Conservation (phyloP, 2,113 vertebrate species). For the Corydoras sp. region DNA sequence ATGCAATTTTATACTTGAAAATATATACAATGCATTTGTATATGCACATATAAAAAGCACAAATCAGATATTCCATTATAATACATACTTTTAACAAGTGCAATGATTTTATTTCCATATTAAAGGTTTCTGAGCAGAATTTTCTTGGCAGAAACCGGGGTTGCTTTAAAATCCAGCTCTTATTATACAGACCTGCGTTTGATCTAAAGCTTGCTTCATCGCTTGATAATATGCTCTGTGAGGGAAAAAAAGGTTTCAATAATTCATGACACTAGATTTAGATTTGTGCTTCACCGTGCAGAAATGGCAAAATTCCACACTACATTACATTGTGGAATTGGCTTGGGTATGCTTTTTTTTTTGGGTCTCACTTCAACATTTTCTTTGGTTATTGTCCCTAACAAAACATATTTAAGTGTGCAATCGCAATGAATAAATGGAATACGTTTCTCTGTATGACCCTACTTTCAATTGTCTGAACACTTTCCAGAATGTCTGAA, state of each 20-base stretch:
- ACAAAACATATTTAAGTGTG: conserved; percentile 8
- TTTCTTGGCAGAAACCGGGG: conserved; percentile 43
- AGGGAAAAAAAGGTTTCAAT: conserved; percentile 64
- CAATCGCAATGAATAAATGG: not conserved
- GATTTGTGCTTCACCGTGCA: conserved; percentile 59
- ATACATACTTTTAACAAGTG: not conserved
- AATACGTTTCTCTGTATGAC: conserved; percentile 9
- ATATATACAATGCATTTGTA: not conserved
- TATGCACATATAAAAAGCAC: not conserved
- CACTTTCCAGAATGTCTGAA: too few relatives aligned
- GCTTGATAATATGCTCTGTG: conserved; percentile 60
- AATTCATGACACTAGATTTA: conserved; percentile 69
- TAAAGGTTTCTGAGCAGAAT: conserved; percentile 39
- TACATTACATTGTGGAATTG: conserved; percentile 55
- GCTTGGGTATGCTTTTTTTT: conserved; percentile 42
- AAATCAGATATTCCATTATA: not conserved
- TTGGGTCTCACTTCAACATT: conserved; percentile 46
- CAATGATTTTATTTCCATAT: not conserved
- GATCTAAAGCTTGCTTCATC: conserved; percentile 57
- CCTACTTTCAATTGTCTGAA: not conserved
- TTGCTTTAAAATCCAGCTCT: conserved; percentile 52
- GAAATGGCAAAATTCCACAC: conserved; percentile 58
- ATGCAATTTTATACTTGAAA: too few relatives aligned
- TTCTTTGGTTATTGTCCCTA: conserved; percentile 2
- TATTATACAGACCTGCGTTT: conserved; percentile 52